These are phyloP conservation scores for Zosterops japonicus DNA, from an alignment of 2,113 vertebrate species.

Conservation along the genomic window DNA sequence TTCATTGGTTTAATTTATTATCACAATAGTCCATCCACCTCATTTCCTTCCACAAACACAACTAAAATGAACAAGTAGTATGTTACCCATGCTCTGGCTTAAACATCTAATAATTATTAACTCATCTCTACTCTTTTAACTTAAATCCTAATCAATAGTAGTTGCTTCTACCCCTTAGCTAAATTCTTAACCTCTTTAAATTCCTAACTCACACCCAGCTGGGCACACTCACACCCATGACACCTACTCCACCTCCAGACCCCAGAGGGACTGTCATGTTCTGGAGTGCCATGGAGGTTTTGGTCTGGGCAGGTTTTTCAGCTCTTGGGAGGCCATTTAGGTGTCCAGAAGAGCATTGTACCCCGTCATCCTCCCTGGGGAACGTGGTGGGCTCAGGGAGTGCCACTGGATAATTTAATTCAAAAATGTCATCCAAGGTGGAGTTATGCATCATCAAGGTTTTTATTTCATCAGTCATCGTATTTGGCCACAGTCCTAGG, in stretches of 20 bases:
- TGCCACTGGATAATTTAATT: not conserved
- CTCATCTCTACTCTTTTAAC: not conserved
- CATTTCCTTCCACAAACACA: not conserved
- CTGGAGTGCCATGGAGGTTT: not conserved
- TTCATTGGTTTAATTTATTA: not conserved
- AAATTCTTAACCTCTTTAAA: not conserved
- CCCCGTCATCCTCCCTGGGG: accelerated
- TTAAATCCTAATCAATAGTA: not conserved
- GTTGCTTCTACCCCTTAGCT: not conserved
- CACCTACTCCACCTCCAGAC: not conserved
- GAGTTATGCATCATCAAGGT: not conserved
- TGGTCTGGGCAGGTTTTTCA: not conserved
- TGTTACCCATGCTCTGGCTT: not conserved
- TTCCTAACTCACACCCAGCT: not conserved
- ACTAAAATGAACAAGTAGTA: not conserved
- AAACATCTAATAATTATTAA: not conserved
- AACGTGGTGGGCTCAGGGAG: accelerated
- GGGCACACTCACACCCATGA: not conserved
- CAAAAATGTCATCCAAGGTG: not conserved
- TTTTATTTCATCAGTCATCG: not conserved
- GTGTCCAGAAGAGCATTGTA: accelerated
- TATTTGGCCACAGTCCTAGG: not conserved
- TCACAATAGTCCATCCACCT: not conserved
- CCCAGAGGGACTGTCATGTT: not conserved
- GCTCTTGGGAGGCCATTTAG: not conserved